Conservation (phyloP, 2,888 invertebrate species). For the Sphecodes monilicornis region DNA sequence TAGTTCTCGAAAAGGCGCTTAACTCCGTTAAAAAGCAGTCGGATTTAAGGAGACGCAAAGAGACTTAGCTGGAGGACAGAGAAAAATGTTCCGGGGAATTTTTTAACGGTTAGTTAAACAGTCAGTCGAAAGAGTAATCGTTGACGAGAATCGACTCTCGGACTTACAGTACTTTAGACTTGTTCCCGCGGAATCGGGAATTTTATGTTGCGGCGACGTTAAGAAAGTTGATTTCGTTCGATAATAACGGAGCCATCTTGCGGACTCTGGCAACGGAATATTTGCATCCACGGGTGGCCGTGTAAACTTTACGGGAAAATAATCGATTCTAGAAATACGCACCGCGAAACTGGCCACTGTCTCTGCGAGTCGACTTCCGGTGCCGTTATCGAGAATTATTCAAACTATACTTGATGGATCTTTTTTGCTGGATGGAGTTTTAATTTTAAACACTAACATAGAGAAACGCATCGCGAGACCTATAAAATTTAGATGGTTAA, state of each 20-base stretch:
- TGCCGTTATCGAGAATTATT: not conserved
- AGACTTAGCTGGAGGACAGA: not conserved
- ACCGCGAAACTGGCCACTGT: not conserved
- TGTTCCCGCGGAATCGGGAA: not conserved
- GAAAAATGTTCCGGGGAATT: not conserved
- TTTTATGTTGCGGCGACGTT: not conserved
- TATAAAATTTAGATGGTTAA: too few relatives aligned
- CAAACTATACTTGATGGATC: not conserved
- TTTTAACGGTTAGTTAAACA: not conserved
- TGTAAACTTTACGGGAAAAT: not conserved
- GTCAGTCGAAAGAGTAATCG: not conserved
- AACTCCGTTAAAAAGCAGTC: not conserved
- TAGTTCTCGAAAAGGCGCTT: not conserved
- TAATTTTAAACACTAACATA: too few relatives aligned
- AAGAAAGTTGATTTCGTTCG: not conserved
- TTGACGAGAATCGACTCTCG: conserved; percentile 9
- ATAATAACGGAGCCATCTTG: not conserved
- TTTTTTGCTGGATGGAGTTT: too few relatives aligned
- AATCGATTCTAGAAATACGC: not conserved
- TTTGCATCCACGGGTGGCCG: not conserved
- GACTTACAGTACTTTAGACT: not conserved
- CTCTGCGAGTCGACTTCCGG: not conserved
- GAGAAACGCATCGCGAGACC: too few relatives aligned
- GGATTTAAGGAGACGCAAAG: not conserved
- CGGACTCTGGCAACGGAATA: not conserved